A percentile compares a stretch with the other conserved stretches of the same genome.
phyloP scores from a whole-genome alignment of 2,888 invertebrate species.

The Parnassius orleans region DNA sequence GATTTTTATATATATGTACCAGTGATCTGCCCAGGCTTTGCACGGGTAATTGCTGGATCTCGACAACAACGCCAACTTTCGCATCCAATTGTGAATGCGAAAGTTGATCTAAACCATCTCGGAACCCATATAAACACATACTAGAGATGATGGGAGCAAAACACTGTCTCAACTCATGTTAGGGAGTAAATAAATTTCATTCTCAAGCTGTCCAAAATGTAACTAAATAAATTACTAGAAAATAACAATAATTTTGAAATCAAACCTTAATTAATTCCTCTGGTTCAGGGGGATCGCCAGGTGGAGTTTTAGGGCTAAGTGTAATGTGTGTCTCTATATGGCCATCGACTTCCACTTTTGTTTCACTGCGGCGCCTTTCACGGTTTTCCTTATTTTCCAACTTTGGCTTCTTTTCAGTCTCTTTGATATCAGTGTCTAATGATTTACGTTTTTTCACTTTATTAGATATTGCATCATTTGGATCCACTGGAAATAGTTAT shows the following conservation, averaged over 20 bases:
- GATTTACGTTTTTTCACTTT: slow-evolving; percentile 62
- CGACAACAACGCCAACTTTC: too few species aligned
- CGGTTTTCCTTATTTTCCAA: slow-evolving; percentile 45
- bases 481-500: slow-evolving; percentile 56
- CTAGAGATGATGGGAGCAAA: too few species aligned
- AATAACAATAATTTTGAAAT: background rate
- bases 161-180: too few species aligned
- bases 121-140: too few species aligned
- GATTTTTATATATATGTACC: too few species aligned
- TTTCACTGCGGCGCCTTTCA: slow-evolving; percentile 68
- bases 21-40: too few species aligned
- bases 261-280: slow-evolving; percentile 92
- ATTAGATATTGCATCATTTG: slow-evolving; percentile 58
- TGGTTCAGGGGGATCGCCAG: slow-evolving; percentile 94
- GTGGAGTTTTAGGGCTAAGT: slow-evolving; percentile 89
- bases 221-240: background rate
- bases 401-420: slow-evolving; percentile 62
- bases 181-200: too few species aligned
- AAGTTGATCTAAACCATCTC: too few species aligned
- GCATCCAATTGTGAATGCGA: too few species aligned
- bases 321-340: slow-evolving; percentile 88
- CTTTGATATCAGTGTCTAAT: slow-evolving; percentile 52
- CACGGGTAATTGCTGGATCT: too few species aligned
- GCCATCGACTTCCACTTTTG: slow-evolving; percentile 83
- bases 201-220: too few species aligned